Conservation (phyloP, 2,888 invertebrate genomes). For the Halictus ligatus region DNA sequence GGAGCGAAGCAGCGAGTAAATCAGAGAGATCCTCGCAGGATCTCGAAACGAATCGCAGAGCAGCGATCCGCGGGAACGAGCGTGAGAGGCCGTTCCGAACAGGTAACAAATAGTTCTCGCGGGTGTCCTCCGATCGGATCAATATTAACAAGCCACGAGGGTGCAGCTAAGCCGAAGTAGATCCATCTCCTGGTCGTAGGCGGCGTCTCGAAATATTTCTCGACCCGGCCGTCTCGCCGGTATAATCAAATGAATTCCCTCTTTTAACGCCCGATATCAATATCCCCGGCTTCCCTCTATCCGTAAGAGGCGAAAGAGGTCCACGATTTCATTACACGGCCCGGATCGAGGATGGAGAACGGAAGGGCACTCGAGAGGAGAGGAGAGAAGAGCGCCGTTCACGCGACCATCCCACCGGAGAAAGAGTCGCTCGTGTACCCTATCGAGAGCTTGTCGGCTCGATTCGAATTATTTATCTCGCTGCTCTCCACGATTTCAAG, state of each 20-base stretch:
- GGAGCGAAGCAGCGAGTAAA: not conserved
- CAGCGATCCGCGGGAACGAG: not conserved
- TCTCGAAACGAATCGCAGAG: not conserved
- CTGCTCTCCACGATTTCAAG: not conserved
- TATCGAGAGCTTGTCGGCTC: conserved; percentile 2
- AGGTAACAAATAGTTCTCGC: not conserved
- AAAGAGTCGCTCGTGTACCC: conserved; percentile 16
- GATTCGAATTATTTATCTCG: conserved; percentile 38
- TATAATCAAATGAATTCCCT: conserved; percentile 2
- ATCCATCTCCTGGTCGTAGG: not conserved
- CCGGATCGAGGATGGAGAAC: not conserved
- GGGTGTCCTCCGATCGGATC: conserved; percentile 11
- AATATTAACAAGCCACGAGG: conserved; percentile 1
- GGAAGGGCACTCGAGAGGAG: conserved; percentile 29
- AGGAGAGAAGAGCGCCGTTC: conserved; percentile 10
- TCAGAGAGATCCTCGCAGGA: not conserved
- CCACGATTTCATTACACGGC: conserved; percentile 16
- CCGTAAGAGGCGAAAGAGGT: conserved; percentile 9
- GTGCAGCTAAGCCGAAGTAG: not conserved
- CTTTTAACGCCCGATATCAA: conserved; percentile 25
- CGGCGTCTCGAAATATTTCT: not conserved
- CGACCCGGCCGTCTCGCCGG: not conserved
- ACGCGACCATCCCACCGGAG: not conserved
- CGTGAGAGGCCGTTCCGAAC: not conserved
- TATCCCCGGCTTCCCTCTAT: conserved; percentile 19